Conservation (phyloP, 2,797 vertebrate genomes). For the Peromyscus eremicus region DNA sequence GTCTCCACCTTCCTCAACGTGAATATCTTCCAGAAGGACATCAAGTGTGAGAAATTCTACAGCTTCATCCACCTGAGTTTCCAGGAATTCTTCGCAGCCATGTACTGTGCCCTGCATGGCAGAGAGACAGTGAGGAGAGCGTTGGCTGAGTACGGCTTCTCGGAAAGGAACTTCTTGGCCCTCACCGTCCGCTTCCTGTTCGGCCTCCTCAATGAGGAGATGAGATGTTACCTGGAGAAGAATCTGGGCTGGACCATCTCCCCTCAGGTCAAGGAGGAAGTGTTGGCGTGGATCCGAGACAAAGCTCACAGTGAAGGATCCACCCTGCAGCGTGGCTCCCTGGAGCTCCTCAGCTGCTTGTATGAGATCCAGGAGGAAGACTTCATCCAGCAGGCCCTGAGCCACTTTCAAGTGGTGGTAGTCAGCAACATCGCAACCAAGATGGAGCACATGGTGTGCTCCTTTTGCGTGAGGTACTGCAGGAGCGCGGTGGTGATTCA, state of each 20-base stretch:
- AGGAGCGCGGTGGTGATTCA: not conserved
- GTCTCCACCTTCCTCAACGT: slow-evolving; percentile 68
- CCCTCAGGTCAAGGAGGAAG: not conserved
- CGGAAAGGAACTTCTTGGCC: slow-evolving; percentile 48
- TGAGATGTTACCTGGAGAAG: slow-evolving; percentile 62
- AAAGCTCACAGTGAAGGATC: not conserved
- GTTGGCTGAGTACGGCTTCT: slow-evolving; percentile 17
- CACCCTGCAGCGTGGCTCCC: slow-evolving; percentile 55
- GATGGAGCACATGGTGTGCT: slow-evolving; percentile 71
- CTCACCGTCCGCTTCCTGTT: slow-evolving; percentile 79
- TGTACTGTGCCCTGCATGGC: slow-evolving; percentile 66
- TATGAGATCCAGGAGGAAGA: slow-evolving; percentile 76
- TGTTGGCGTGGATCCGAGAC: slow-evolving; percentile 65
- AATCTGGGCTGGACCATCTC: slow-evolving; percentile 56
- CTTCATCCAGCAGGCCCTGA: slow-evolving; percentile 59
- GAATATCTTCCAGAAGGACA: slow-evolving; percentile 76
- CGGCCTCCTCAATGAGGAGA: slow-evolving; percentile 69
- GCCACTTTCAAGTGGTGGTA: slow-evolving; percentile 38
- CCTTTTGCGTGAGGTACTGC: slow-evolving; percentile 66
- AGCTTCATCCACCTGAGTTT: slow-evolving; percentile 81
- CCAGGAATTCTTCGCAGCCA: slow-evolving; percentile 82
- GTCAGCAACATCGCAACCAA: slow-evolving; percentile 40
- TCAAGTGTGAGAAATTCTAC: slow-evolving; percentile 53
- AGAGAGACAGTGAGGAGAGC: not conserved
- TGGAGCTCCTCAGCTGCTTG: slow-evolving; percentile 80